Percentiles rank a stretch among this genome's conserved stretches.
phyloP scores from a whole-genome alignment of 2,888 invertebrate genomes.

The Chironomus tentans region DNA sequence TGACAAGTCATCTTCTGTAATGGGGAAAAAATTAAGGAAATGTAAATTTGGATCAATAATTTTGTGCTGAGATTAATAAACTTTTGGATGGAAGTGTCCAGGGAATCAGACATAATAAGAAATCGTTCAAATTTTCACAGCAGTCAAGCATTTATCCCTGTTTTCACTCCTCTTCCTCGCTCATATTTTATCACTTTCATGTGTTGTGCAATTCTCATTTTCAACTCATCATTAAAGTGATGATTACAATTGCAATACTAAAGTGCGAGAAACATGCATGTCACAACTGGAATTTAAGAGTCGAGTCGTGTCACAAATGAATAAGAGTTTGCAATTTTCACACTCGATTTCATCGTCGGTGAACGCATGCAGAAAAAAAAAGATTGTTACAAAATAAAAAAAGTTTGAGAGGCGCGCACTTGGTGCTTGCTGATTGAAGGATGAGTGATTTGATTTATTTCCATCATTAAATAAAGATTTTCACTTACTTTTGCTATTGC shows the following conservation, averaged over 20 bases:
- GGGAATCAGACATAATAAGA: too few relatives aligned
- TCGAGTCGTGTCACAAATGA: neutral
- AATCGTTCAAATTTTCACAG: too few relatives aligned
- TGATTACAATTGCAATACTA: neutral
- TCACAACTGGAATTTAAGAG: conserved; percentile 20
- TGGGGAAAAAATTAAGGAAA: neutral
- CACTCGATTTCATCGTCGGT: neutral
- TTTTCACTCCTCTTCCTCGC: too few relatives aligned
- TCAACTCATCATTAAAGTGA: neutral
- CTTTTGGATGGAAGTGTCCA: neutral
- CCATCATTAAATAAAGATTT: neutral
- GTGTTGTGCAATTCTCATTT: conserved; percentile 5
- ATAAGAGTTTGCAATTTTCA: neutral
- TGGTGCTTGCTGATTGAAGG: conserved; percentile 5
- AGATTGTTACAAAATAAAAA: neutral
- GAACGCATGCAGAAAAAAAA: neutral
- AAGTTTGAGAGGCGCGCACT: neutral
- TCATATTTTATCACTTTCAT: neutral
- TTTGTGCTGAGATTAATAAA: neutral
- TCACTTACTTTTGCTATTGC: conserved; percentile 15
- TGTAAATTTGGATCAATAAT: neutral
- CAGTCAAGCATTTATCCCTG: too few relatives aligned
- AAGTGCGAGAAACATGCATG: conserved; percentile 11
- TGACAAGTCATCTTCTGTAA: conserved; percentile 18
- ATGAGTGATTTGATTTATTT: conserved; percentile 22